Base-by-base conservation (phyloP, 92 coral and sea anemone species). In the Paragorgia papillata region DNA sequence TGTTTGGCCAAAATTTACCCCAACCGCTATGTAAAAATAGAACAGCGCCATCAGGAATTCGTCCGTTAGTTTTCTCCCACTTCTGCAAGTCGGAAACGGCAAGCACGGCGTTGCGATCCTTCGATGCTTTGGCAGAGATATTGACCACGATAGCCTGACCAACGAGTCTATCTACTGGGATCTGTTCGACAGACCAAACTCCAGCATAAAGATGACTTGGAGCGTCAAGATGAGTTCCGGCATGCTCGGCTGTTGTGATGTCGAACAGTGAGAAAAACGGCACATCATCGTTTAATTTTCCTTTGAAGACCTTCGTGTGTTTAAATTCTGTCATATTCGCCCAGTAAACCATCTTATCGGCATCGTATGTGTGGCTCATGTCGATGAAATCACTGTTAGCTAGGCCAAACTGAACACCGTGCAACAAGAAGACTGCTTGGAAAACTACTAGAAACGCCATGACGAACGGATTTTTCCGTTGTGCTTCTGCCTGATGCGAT, bases 11-110 rank as follows among this genome's bases (percentile, higher is more conserved):
- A 46, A 15, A 56, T 43, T 40, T 66, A 32, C 79, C 83, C 73
- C 85, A 73, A 9, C 85, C 89, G 21, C 82, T 48, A 79, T 50
- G 65, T 65, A 80, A 6, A 19, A 85, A 73, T 58, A 85, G 74
- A 24, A 85, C 58, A 17, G 77, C 26, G 7, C 56, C 71, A 41
- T 80, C 82, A 7, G 89, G 89, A 10, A 85, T 80, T 29, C 80
- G 67, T 19, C 85, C 89, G 41, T 85, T 57, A 21, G 35, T 57
- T 21, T 56, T 31, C 59, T 85, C 89, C 89, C 89, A 85, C 22
- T 64, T 85, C 21, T 85, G 78, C 50, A 85, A 64, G 56, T 85
- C 89, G 9, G 54, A 31, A 18, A 57, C 49, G 4, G 80, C 56
- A 50, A 85, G 30, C 73, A 20, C 76, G 46, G 54, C 66, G 28